These are phyloP conservation scores for Graptemys geographica DNA, from an alignment of 2,797 vertebrate genomes.

Conservation along the genomic window DNA sequence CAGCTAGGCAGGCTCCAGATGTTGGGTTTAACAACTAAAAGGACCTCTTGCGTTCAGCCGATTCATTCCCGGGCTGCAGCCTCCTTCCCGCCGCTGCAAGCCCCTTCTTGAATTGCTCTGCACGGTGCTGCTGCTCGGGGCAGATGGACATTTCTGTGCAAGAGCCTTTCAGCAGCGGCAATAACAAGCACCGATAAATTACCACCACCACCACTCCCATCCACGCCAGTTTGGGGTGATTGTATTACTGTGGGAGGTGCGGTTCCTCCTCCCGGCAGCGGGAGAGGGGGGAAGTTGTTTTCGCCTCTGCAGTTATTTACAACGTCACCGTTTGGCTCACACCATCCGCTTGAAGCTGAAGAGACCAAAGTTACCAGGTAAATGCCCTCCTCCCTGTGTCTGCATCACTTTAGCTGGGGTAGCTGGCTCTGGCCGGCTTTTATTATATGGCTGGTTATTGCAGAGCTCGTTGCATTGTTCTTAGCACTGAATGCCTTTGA, in stretches of 20 bases:
- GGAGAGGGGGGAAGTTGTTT: slow-evolving; percentile 40
- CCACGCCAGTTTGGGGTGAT: background rate
- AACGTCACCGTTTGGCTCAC: slow-evolving; percentile 19
- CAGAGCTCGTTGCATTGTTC: slow-evolving; percentile 5
- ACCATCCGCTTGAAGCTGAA: slow-evolving; percentile 6
- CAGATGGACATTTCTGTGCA: background rate
- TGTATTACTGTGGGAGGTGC: background rate
- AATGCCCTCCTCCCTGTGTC: background rate
- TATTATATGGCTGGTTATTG: background rate
- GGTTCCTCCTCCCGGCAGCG: slow-evolving; percentile 4
- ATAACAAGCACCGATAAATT: background rate
- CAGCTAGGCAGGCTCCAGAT: slow-evolving; percentile 31
- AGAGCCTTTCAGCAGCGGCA: slow-evolving; percentile 9
- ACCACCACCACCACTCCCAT: background rate
- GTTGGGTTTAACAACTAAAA: background rate
- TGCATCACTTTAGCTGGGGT: background rate
- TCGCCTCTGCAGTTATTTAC: slow-evolving; percentile 13
- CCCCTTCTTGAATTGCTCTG: slow-evolving; percentile 10
- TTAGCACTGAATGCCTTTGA: background rate
- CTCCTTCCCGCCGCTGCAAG: background rate
- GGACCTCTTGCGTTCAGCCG: background rate
- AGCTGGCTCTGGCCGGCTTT: background rate
- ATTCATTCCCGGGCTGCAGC: background rate
- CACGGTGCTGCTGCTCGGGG: background rate
- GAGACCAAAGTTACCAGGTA: slow-evolving; percentile 65